Percentiles rank a stretch among this genome's conserved stretches.
phyloP scores from a whole-genome alignment of 1,140 invertebrate species.

The Drosophila kanapiae region DNA sequence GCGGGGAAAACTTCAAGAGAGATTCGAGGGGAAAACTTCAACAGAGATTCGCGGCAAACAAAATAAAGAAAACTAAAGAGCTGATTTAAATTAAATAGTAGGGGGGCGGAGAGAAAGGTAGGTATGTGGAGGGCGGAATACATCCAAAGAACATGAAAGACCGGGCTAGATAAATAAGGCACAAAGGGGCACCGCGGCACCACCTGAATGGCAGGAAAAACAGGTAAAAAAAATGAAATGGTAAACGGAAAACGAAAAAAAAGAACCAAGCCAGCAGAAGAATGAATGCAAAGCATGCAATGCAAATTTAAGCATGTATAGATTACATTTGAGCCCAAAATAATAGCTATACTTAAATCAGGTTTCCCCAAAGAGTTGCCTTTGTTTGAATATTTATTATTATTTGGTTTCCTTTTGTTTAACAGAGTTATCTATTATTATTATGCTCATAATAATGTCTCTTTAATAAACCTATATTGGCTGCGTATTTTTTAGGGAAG shows the following conservation, averaged over 20 bases:
- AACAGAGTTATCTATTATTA: neutral
- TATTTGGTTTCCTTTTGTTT: conserved; percentile 4
- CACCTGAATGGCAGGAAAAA: conserved; percentile 37
- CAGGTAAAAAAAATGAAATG: conserved; percentile 30
- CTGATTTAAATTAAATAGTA: conserved; percentile 58
- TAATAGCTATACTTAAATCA: conserved; percentile 13
- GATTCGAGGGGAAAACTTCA: conserved; percentile 13
- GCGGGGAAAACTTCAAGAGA: conserved; percentile 10
- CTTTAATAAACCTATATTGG: neutral
- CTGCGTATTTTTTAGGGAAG: neutral
- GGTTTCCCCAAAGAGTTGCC: neutral
- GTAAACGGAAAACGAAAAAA: conserved; percentile 48
- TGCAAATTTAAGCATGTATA: conserved; percentile 54
- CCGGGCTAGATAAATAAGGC: conserved; percentile 56
- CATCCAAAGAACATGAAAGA: conserved; percentile 51
- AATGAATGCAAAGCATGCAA: conserved; percentile 56
- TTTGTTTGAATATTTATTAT: conserved; percentile 26
- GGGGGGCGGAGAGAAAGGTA: neutral
- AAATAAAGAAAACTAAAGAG: conserved; percentile 29
- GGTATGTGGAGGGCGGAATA: neutral
- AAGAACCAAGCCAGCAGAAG: conserved; percentile 19
- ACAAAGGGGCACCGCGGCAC: conserved; percentile 17
- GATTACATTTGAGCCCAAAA: conserved; percentile 19
- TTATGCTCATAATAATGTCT: neutral
- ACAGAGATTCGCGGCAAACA: neutral